These are phyloP conservation scores for Nomada fucata DNA, from an alignment of 2,888 invertebrate species.

Conservation along the genomic window DNA sequence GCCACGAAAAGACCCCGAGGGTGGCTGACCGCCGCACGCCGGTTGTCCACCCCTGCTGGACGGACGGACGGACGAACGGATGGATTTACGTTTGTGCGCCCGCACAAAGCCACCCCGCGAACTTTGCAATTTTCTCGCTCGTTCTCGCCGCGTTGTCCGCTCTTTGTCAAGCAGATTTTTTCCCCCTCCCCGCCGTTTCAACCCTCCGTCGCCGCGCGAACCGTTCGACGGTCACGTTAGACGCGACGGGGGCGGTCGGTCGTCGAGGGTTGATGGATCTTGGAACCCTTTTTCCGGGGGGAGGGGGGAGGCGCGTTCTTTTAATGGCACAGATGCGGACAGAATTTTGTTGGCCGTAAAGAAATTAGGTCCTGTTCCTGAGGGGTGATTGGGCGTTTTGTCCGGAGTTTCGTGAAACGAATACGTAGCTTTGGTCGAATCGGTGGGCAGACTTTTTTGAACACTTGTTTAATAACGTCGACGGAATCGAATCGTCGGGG, in stretches of 20 bases:
- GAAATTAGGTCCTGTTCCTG: neutral
- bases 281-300: conserved; percentile 6
- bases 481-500: too few relatives aligned
- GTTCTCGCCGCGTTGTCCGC: conserved; percentile 14
- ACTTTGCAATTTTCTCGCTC: conserved; percentile 69
- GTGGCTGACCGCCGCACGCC: conserved; percentile 61
- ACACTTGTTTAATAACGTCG: too few relatives aligned
- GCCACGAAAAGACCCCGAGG: conserved; percentile 66
- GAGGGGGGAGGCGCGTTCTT: neutral
- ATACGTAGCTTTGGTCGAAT: too few relatives aligned
- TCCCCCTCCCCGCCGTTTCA: neutral
- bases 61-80: conserved; percentile 47
- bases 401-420: neutral
- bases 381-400: neutral
- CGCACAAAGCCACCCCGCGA: conserved; percentile 58
- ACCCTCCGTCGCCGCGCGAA: neutral
- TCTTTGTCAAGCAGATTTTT: conserved; percentile 37
- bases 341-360: conserved; percentile 11
- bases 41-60: conserved; percentile 61
- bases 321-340: neutral
- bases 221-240: conserved; percentile 17
- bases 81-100: conserved; percentile 58
- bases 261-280: too few relatives aligned
- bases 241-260: neutral
- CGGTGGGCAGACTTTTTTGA: too few relatives aligned